A percentile compares a stretch with the other conserved stretches of the same genome.
These are phyloP conservation scores for Erebia epiphron DNA, from an alignment of 2,888 invertebrate species.

Conservation along the genomic window DNA sequence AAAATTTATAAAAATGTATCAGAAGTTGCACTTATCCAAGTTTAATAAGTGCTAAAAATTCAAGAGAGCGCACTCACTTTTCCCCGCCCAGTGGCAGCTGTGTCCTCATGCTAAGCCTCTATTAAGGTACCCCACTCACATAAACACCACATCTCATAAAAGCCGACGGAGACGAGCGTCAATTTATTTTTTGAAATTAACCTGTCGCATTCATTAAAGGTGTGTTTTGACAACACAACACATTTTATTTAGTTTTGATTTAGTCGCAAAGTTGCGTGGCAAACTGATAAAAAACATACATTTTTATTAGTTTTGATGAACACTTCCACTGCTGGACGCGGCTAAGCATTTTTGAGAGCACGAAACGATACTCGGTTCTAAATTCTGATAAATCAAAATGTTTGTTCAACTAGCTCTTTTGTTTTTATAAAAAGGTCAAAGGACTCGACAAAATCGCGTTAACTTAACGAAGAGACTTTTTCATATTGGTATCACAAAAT, in stretches of 20 bases:
- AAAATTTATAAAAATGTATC: conserved; percentile 20
- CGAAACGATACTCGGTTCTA: no score
- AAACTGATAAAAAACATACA: no score
- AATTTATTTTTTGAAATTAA: conserved; percentile 79
- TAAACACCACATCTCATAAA: conserved; percentile 64
- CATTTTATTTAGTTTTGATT: background rate
- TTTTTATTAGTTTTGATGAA: no score
- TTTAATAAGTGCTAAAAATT: conserved; percentile 62
- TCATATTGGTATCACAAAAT: no score
- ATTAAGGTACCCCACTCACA: conserved; percentile 58
- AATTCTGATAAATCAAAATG: no score
- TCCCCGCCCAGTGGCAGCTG: conserved; percentile 68
- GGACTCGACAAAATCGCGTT: no score
- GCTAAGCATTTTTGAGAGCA: no score
- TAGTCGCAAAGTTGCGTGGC: background rate
- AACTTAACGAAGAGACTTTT: no score
- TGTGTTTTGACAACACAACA: conserved; percentile 31
- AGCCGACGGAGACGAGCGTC: conserved; percentile 59
- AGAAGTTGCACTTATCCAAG: conserved; percentile 41
- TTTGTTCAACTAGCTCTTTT: no score
- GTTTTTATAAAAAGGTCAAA: no score
- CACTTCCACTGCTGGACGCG: no score
- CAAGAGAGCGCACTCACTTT: conserved; percentile 59
- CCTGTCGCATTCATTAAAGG: conserved; percentile 74
- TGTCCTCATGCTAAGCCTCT: conserved; percentile 65